These are phyloP conservation scores for Zygogramma bicolorata DNA, from an alignment of 2,888 invertebrate genomes.

Conservation along the genomic window DNA sequence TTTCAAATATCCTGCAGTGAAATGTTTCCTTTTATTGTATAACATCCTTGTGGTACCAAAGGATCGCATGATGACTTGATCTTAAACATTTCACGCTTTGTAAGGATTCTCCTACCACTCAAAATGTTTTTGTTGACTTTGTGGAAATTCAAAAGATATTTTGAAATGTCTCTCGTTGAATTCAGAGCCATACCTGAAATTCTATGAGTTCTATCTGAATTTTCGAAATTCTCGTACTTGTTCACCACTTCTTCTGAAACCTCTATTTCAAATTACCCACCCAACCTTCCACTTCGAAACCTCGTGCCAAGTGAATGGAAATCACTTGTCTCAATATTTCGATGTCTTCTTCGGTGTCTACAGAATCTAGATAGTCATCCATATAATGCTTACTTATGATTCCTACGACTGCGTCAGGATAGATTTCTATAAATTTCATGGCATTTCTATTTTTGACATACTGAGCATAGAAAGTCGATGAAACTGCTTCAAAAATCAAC, in stretches of 20 bases:
- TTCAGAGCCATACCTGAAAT: neutral
- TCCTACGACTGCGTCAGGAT: neutral
- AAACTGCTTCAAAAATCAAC: neutral
- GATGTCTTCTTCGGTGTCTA: neutral
- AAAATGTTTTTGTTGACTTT: neutral
- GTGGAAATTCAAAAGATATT: neutral
- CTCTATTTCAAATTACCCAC: neutral
- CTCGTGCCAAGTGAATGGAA: neutral
- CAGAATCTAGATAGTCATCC: neutral
- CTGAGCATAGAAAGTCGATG: neutral
- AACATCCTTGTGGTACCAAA: neutral
- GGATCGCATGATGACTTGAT: neutral
- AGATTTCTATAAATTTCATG: too few species aligned
- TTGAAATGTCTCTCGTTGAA: neutral
- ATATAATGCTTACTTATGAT: neutral
- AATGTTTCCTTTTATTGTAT: neutral
- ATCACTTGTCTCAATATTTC: neutral
- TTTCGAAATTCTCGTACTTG: neutral
- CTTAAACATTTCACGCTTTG: neutral
- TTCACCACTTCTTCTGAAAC: neutral
- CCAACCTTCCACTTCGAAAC: neutral
- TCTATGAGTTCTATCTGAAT: neutral
- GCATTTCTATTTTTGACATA: neutral
- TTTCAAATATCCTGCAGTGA: neutral
- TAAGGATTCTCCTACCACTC: neutral